These are phyloP conservation scores for Drosophila busckii DNA, from an alignment of 1,140 invertebrate species.

Conservation along the genomic window DNA sequence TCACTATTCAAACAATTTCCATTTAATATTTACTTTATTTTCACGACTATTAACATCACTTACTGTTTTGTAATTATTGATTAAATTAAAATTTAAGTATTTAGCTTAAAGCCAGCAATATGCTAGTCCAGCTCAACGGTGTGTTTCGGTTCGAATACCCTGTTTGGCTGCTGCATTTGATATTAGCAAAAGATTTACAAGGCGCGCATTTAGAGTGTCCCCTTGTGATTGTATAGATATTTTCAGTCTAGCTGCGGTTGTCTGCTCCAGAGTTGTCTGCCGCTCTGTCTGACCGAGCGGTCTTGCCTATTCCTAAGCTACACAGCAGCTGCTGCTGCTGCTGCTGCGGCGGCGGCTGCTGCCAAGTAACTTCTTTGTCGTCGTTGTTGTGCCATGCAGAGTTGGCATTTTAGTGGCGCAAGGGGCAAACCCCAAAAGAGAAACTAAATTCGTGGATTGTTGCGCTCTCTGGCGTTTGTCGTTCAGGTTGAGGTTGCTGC, in stretches of 20 bases:
- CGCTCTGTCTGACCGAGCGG: conserved; percentile 8
- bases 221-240: conserved; percentile 25
- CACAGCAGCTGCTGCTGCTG: neutral
- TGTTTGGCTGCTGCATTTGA: conserved; percentile 11
- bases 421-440: conserved; percentile 52
- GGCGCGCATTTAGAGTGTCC: conserved; percentile 13
- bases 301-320: conserved; percentile 22
- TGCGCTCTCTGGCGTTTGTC: conserved; percentile 64
- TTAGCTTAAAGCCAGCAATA: too few species aligned
- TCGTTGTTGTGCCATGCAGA: conserved; percentile 27
- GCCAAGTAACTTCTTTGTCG: conserved; percentile 13
- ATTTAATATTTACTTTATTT: too few species aligned
- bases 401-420: conserved; percentile 37
- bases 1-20: too few species aligned
- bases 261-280: conserved; percentile 1
- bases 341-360: neutral
- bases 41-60: too few species aligned
- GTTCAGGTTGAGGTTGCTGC: conserved; percentile 22
- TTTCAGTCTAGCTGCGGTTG: conserved; percentile 28
- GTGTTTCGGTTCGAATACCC: conserved; percentile 17
- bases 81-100: too few species aligned
- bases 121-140: too few species aligned
- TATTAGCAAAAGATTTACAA: conserved; percentile 33
- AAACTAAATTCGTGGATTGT: conserved; percentile 74
- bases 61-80: too few species aligned